Base-by-base conservation (phyloP, 2,113 vertebrate species). In the Columba livia region DNA sequence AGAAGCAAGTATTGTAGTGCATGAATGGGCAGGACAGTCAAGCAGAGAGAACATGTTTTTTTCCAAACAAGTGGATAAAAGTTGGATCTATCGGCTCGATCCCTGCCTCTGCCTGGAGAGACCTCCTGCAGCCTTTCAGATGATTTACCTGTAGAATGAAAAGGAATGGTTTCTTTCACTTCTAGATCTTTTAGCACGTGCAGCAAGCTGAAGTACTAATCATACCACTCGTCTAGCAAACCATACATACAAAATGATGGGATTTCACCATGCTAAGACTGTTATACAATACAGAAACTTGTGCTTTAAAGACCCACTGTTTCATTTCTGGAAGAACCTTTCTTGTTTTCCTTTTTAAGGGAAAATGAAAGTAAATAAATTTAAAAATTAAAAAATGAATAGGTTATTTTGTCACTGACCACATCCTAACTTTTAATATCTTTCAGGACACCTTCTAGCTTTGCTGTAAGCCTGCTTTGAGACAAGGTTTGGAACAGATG, bases 221-320 rank as follows among this genome's bases (percentile, higher is more conserved):
- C 83, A 91, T 42, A 79, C 34, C 28, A 72, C 64, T 71, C 47
- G 36, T 58, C 50, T 58, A 92, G 85, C n/a, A 95, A 82, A 48
- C 40, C 92, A 69, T 48, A 75, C 32, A 65, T 29, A 72, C 77
- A 93, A 92, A 94, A 79, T 70, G 26, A 89, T 38, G 77, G 48
- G 47, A 91, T 95, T 94, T 94, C 57, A 71, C 18, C 69, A 51
- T 88, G 84, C 60, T 94, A 85, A 94, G 61, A 84, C 71, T 94
- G 60, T 78, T 65, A 93, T 14, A 79, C 56, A 93, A 82, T 77
- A 88, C 73, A 85, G 79, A 94, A 91, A 93, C 38, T 31, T 42
- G 19, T 36, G 36, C 51, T 90, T 79, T 57, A 50, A 79, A 57
- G 40, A 72, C 15, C 2, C 11, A 31, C 15, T 26, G 50, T 66